Evolutionary conservation across 2,797 vertebrate genomes (phyloP), one percentile per base, ranked within the genome.

Genomic region (Enteromius anoplus): DNA sequence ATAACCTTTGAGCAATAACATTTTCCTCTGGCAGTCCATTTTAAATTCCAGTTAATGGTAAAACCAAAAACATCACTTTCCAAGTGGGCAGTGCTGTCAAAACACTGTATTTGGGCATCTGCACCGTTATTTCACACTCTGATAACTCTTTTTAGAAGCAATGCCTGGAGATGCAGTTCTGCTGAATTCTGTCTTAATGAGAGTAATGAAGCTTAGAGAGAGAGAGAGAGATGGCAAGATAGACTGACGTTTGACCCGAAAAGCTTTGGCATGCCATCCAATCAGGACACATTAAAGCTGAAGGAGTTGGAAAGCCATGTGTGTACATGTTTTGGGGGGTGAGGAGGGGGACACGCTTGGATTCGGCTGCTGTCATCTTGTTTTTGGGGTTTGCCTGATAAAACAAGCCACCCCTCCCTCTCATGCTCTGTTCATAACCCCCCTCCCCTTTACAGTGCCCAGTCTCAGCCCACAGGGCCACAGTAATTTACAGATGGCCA

Each of bases 401-500:
- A 82, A 71, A 49, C 60, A 84, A 68, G 32, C 19, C 68, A 21
- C 55, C 47, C 71, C 26, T 37, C 83, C 60, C 37, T 42, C 49
- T 26, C 1, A 7, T 26, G 21, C 29, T 47, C 66, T 70, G 9
- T 10, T 72, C 42, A 34, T 72, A 66, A 21, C 78, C 83, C 82
- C 75, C 34, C 60, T 49, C 62, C 64, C 29, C 64, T 78, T 71
- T 78, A 70, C 53, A 40, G 23, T 53, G 29, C 66, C 71, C 77
- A 51, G 47, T 23, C 49, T 15, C 73, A 72, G 78, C 53, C 42
- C 80, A 47, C 51, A 60, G 78, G 47, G 21, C 76, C 37, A 65
- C 78, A 83, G 73, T 86, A 64, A 83, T 89, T 90, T 87, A 91
- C 78, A 42, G 71, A 65, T 14, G 37, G 84, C 88, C 90, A 89